Evolutionary conservation across 2,888 invertebrate genomes (phyloP), one percentile per base, ranked within the genome.

Genomic region (Rhopalosiphum nymphaeae): DNA sequence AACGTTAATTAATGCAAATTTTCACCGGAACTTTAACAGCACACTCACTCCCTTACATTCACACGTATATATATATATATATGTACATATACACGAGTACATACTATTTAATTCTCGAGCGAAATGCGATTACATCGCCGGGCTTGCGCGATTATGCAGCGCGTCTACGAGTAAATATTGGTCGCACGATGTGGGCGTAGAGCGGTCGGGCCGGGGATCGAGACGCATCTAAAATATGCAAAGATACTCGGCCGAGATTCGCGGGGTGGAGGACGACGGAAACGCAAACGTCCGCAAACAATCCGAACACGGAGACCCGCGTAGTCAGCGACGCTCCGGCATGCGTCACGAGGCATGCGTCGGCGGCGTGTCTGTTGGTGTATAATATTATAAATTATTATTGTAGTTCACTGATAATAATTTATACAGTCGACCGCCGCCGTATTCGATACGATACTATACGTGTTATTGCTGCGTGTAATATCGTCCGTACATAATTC

Each of bases 221-320:
- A 44, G 42, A 89, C 7, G 53, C 26, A 1, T 89, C 57, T 89
- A 89, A 89, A 89, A 89, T 89, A 44, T 53, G 89, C 89, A 57
- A 89, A 89, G 57, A 89, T 57, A 57, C 56, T 56, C 42, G 26
- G 49, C 13, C 9, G 44, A 10, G 26, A 44, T 26, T 44, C 21
- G 44, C 25, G 44, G 44, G n/a, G 16, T n/a, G n/a, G n/a, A 36
- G 16, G n/a, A 67, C 87, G 53, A 9, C n/a, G 49, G 49, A 42
- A 86, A 86, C n/a, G 87, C n/a, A n/a, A n/a, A 53, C 49, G 87
- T 87, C 49, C n/a, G 49, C 67, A n/a, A 67, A 67, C 67, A 67
- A 67, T n/a, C 67, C 67, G 16, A 1, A 67, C 67, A 36, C n/a
- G 7, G 67, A 53, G n/a, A 49, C 49, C n/a, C 46, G 46, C 36